A percentile compares a stretch with the other conserved stretches of the same genome.
Evolutionary conservation across 2,888 invertebrate species (phyloP).

Genomic region (Zygothrica quintamaculata): DNA sequence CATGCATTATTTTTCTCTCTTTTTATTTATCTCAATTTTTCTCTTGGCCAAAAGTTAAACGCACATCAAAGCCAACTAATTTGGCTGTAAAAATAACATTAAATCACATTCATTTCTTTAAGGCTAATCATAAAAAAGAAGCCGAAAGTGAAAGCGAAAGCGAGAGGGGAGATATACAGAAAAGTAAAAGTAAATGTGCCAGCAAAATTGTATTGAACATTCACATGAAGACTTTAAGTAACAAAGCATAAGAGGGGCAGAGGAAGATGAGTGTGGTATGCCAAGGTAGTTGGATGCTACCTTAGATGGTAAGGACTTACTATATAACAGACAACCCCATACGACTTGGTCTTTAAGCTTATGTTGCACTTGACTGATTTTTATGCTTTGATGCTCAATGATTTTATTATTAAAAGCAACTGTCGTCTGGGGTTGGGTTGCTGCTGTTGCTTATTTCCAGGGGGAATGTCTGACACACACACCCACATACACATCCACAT

Average conservation of each 20-base stretch:
- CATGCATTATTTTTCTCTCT: background rate
- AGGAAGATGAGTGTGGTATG: slow-evolving; percentile 12
- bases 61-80: slow-evolving; percentile 80
- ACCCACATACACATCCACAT: too few species aligned
- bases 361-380: slow-evolving; percentile 84
- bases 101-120: slow-evolving; percentile 71
- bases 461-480: slow-evolving; percentile 40
- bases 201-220: slow-evolving; percentile 56
- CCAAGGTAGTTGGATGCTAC: slow-evolving; percentile 28
- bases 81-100: slow-evolving; percentile 80
- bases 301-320: slow-evolving; percentile 40
- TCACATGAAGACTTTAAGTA: slow-evolving; percentile 20
- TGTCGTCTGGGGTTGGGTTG: slow-evolving; percentile 51
- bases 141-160: slow-evolving; percentile 22
- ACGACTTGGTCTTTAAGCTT: slow-evolving; percentile 76
- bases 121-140: slow-evolving; percentile 42
- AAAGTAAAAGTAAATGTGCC: slow-evolving; percentile 15
- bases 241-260: background rate
- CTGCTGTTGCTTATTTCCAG: slow-evolving; percentile 14
- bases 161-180: background rate
- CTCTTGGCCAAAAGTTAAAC: slow-evolving; percentile 53
- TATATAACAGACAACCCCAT: slow-evolving; percentile 38
- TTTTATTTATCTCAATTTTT: background rate
- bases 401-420: slow-evolving; percentile 83
- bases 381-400: slow-evolving; percentile 84